phyloP scores from a whole-genome alignment of 2,113 vertebrate species.

The Melanerpes aurifrons region DNA sequence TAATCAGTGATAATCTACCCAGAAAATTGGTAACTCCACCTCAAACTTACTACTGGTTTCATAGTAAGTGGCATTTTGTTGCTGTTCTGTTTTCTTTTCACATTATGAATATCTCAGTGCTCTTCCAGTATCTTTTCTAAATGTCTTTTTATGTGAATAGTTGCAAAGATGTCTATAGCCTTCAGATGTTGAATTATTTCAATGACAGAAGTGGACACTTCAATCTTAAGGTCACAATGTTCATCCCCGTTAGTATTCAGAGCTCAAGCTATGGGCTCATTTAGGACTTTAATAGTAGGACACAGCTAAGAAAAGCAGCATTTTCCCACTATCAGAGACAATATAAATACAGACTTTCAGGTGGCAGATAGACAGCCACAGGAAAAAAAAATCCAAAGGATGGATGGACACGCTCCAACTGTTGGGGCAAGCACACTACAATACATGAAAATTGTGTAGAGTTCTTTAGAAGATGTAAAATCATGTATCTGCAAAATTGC shows the following conservation, averaged over 20 bases:
- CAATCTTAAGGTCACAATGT: background rate
- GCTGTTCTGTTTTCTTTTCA: background rate
- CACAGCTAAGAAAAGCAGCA: background rate
- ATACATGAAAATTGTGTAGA: background rate
- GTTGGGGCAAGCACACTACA: too few species aligned
- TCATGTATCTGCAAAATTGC: background rate
- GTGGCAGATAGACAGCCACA: background rate
- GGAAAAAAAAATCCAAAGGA: background rate
- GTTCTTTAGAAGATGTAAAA: background rate
- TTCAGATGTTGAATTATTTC: background rate
- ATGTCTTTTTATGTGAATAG: background rate
- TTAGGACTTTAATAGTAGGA: background rate
- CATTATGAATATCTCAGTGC: background rate
- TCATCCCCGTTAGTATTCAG: background rate
- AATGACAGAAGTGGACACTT: background rate
- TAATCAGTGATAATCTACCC: background rate
- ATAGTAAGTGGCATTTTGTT: background rate
- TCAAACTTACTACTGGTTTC: background rate
- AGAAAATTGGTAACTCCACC: background rate
- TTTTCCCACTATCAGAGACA: background rate
- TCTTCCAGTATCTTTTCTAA: background rate
- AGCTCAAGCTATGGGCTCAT: background rate
- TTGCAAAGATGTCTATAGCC: background rate
- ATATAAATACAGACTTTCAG: background rate
- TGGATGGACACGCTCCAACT: background rate